Percentiles rank a stretch among this genome's conserved stretches.
Conservation (phyloP, 1,140 invertebrate genomes). For the Sweltsa coloradensis region DNA sequence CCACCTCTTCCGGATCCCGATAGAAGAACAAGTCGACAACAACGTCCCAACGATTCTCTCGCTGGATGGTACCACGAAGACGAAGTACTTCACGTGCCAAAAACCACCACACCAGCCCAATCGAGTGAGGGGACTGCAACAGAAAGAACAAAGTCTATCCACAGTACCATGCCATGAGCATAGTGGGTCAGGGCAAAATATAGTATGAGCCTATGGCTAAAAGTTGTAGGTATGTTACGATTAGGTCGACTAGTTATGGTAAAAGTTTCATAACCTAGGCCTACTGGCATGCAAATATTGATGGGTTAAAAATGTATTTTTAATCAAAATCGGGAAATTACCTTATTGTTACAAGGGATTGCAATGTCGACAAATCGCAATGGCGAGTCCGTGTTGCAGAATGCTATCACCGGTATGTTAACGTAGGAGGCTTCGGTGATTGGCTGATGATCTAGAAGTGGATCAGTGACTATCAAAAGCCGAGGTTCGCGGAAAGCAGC, state of each 20-base stretch:
- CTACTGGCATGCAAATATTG: too few relatives aligned
- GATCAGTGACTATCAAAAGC: constrained; percentile 92
- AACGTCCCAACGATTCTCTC: constrained; percentile 88
- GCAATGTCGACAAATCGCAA: constrained; percentile 95
- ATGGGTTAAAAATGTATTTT: too few relatives aligned
- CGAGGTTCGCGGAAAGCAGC: constrained; percentile 96
- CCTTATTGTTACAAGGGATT: constrained; percentile 98
- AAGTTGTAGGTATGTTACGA: too few relatives aligned
- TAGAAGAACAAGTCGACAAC: constrained; percentile 99
- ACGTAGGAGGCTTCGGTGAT: constrained; percentile 98
- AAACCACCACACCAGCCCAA: constrained; percentile 99
- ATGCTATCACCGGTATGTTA: constrained; percentile 98
- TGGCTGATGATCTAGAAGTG: constrained; percentile 91
- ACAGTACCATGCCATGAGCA: too few relatives aligned
- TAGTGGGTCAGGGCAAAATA: too few relatives aligned
- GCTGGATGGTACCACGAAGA: constrained; percentile 80
- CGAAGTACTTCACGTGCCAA: constrained; percentile 93
- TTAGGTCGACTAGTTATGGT: too few relatives aligned
- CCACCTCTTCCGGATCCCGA: constrained; percentile 87
- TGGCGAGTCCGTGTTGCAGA: constrained; percentile 94
- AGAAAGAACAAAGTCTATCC: too few relatives aligned
- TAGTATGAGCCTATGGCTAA: too few relatives aligned
- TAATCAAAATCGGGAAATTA: too few relatives aligned
- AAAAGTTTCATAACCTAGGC: too few relatives aligned
- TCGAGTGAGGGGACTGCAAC: constrained; percentile 73